Conservation (phyloP, 2,888 invertebrate genomes). For the Caenorhabditis sp. region DNA sequence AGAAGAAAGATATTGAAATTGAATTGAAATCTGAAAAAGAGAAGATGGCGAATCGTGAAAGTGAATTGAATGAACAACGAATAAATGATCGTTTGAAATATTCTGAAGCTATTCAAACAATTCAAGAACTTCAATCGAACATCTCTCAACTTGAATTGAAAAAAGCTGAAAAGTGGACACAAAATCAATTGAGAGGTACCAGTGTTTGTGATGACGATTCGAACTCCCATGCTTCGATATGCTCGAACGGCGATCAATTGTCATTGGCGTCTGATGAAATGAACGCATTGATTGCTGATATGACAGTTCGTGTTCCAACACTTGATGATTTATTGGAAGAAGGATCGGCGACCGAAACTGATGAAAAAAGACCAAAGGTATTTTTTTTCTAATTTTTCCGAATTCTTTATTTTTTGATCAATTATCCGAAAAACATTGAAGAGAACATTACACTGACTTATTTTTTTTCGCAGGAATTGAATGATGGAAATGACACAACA, state of each 20-base stretch:
- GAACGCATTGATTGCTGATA: conserved; percentile 65
- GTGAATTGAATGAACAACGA: conserved; percentile 65
- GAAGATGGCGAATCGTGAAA: conserved; percentile 82
- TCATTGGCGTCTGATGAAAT: conserved; percentile 68
- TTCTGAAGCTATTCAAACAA: conserved; percentile 90
- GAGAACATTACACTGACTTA: background rate
- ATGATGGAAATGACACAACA: conserved; percentile 58
- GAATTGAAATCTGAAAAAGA: conserved; percentile 90
- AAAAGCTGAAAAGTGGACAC: conserved; percentile 69
- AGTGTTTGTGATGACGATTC: conserved; percentile 66
- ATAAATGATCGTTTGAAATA: conserved; percentile 80
- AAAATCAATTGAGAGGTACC: conserved; percentile 64
- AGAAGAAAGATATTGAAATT: conserved; percentile 74
- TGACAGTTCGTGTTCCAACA: conserved; percentile 56
- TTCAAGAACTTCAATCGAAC: conserved; percentile 91
- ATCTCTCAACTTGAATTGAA: conserved; percentile 91
- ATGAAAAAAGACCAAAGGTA: conserved; percentile 39
- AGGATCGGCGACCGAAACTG: conserved; percentile 44
- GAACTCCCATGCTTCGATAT: conserved; percentile 62
- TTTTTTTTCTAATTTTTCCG: background rate
- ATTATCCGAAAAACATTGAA: background rate
- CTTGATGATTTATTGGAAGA: conserved; percentile 45
- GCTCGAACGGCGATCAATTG: conserved; percentile 60
- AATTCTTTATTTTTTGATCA: too few relatives aligned
- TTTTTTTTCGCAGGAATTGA: conserved; percentile 40